Conservation (phyloP, 2,113 vertebrate genomes). For the Paraplagusia blochii region DNA sequence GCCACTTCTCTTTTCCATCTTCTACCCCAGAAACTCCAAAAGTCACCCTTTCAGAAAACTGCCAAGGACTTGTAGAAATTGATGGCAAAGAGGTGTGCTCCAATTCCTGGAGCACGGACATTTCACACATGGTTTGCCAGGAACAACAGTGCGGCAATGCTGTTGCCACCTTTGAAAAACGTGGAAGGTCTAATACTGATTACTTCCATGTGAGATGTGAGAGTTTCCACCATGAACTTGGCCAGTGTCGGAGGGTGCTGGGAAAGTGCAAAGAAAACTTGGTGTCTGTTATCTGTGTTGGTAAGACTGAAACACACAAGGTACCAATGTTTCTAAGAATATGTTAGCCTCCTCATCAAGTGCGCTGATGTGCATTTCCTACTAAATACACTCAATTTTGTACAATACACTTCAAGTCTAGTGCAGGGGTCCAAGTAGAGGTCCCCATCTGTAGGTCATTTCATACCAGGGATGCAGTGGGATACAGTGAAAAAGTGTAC, state of each 20-base stretch:
- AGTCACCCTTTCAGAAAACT: accelerated
- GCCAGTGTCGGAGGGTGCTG: constrained; percentile 44
- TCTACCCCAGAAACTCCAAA: constrained; percentile 5
- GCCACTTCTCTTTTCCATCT: not conserved
- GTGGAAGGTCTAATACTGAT: accelerated
- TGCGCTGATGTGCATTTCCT: no score
- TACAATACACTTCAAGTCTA: not conserved
- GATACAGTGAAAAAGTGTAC: no score
- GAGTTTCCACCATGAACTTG: constrained; percentile 5
- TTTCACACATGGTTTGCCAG: constrained; percentile 44
- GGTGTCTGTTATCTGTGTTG: constrained; percentile 44
- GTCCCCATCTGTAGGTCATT: no score
- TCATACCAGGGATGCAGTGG: no score
- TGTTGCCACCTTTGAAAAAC: accelerated
- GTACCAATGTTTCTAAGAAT: no score
- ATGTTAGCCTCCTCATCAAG: no score
- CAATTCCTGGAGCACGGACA: accelerated
- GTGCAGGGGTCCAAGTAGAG: no score
- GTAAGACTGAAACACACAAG: constrained; percentile 46
- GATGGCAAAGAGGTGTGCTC: accelerated
- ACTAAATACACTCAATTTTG: not conserved
- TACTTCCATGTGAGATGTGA: constrained; percentile 40
- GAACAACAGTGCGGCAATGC: constrained; percentile 1
- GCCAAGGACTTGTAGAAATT: constrained; percentile 46
- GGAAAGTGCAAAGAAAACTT: accelerated